phyloP scores from a whole-genome alignment of 2,888 invertebrate species.

The Tortricodes alternella region DNA sequence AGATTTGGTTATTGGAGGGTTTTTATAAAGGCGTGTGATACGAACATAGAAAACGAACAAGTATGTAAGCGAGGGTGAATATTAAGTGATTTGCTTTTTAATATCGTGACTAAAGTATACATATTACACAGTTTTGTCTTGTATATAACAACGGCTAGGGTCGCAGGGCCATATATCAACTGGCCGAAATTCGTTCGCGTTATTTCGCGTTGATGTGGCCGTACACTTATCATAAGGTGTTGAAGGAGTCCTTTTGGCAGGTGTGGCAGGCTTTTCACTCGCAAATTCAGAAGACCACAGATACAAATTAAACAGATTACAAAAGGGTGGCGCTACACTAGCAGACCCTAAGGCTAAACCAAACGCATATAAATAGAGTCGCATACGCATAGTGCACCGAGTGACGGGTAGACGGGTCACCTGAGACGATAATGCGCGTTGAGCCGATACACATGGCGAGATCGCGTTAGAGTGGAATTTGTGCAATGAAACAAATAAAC shows the following conservation, averaged over 20 bases:
- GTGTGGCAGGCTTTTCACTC: too few species aligned
- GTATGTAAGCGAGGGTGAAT: conserved; percentile 3
- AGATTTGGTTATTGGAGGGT: conserved; percentile 37
- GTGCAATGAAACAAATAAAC: conserved; percentile 32
- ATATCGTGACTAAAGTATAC: not conserved
- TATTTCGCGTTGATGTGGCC: too few species aligned
- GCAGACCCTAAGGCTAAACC: conserved; percentile 10
- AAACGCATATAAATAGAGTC: conserved; percentile 60
- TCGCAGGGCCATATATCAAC: too few species aligned
- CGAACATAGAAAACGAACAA: conserved; percentile 7
- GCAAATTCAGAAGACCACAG: too few species aligned
- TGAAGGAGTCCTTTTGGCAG: too few species aligned
- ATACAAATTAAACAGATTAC: too few species aligned
- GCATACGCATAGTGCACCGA: conserved; percentile 58
- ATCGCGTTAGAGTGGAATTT: conserved; percentile 57
- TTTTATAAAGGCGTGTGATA: conserved; percentile 42
- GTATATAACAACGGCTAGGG: too few species aligned
- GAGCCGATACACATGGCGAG: conserved; percentile 78
- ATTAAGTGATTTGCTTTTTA: not conserved
- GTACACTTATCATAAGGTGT: too few species aligned
- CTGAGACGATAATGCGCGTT: conserved; percentile 77
- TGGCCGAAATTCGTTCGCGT: too few species aligned
- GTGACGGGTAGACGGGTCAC: conserved; percentile 60
- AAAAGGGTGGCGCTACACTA: not conserved
- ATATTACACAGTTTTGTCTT: too few species aligned